These are phyloP conservation scores for Phenganax stokvisi DNA, from an alignment of 92 coral and sea anemone genomes.

Conservation along the genomic window DNA sequence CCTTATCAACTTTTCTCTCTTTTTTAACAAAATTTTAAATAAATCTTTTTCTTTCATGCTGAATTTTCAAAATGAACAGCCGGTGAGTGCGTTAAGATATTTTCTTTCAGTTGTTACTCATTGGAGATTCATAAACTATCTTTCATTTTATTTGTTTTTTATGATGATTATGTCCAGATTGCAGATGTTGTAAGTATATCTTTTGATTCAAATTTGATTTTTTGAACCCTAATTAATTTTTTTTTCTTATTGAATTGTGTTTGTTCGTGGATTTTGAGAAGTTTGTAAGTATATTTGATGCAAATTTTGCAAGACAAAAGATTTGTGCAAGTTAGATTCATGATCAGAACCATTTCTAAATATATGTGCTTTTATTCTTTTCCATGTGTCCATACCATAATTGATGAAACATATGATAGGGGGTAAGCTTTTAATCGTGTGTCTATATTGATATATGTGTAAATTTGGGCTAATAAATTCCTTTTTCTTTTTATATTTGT, in stretches of 20 bases:
- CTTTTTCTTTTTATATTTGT: neutral
- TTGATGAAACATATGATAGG: neutral
- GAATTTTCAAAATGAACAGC: constrained; percentile 27
- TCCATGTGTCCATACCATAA: neutral
- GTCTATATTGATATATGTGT: neutral
- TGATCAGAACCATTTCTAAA: neutral
- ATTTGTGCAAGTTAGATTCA: too few species aligned
- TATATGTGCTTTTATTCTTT: neutral
- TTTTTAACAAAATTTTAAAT: neutral
- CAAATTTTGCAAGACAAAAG: neutral
- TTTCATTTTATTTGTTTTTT: neutral
- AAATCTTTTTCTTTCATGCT: constrained; percentile 11
- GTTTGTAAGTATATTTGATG: neutral
- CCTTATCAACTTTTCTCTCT: neutral
- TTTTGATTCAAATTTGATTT: neutral
- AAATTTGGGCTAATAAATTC: neutral
- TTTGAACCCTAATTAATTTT: neutral
- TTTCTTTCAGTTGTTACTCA: neutral
- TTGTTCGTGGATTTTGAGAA: too few species aligned
- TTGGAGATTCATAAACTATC: neutral
- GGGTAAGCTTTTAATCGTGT: neutral
- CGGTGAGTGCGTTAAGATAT: constrained; percentile 40
- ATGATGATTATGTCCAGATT: constrained; percentile 1
- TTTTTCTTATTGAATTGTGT: constrained; percentile 18
- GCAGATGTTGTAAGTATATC: constrained; percentile 33